Evolutionary conservation across 2,888 invertebrate genomes (phyloP).

Genomic region (Phaonia tiefii): DNA sequence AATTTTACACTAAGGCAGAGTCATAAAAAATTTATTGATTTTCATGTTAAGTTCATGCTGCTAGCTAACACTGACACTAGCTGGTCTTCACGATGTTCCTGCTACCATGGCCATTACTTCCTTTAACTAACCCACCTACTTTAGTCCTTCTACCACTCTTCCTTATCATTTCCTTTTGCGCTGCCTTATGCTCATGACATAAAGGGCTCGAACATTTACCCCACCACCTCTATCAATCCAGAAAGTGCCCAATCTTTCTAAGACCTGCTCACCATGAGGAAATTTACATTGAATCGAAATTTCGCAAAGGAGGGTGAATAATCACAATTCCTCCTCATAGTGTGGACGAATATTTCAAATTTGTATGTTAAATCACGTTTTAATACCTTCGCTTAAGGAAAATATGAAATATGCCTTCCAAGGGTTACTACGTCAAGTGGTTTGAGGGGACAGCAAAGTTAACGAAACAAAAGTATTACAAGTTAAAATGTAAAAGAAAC

Average conservation of each 20-base stretch:
- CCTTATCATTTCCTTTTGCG: neutral
- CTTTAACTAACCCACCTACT: neutral
- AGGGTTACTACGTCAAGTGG: conserved; percentile 5
- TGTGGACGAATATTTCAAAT: too few species aligned
- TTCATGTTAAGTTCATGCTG: conserved; percentile 56
- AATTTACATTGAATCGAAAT: neutral
- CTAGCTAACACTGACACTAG: conserved; percentile 2
- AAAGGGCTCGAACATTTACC: conserved; percentile 15
- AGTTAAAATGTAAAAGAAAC: neutral
- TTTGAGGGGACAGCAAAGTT: neutral
- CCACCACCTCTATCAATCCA: neutral
- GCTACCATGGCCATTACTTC: too few species aligned
- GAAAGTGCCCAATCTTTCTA: too few species aligned
- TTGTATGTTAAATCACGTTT: conserved; percentile 51
- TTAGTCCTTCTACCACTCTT: neutral
- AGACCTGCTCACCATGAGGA: too few species aligned
- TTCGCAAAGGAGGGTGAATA: neutral
- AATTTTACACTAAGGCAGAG: conserved; percentile 56
- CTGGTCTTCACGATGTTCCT: neutral
- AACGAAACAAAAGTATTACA: neutral
- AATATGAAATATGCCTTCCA: conserved; percentile 35
- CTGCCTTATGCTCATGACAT: conserved; percentile 6
- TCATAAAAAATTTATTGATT: conserved; percentile 64
- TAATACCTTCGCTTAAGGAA: conserved; percentile 9
- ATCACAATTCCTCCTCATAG: too few species aligned